phyloP scores from a whole-genome alignment of 2,113 vertebrate species.

The Pelusios castaneus region DNA sequence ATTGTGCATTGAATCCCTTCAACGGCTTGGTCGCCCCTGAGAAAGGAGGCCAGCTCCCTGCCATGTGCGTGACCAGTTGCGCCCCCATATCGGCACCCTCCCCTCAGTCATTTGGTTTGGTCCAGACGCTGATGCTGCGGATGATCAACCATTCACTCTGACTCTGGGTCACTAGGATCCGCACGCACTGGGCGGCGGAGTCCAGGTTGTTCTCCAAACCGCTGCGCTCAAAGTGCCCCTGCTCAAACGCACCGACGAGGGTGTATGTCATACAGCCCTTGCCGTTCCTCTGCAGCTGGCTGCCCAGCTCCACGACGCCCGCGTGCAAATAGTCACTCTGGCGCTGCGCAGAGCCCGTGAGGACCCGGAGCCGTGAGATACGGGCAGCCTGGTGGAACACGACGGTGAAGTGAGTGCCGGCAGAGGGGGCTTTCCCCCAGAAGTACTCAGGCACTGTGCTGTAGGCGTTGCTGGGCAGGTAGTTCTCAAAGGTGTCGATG shows the following conservation, averaged over 20 bases:
- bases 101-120: background rate
- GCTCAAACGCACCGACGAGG: constrained; percentile 73
- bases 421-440: constrained; percentile 74
- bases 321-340: constrained; percentile 60
- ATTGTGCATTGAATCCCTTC: background rate
- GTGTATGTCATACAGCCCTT: constrained; percentile 73
- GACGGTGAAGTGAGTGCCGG: constrained; percentile 76
- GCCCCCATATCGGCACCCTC: constrained; percentile 27
- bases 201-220: constrained; percentile 62
- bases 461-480: constrained; percentile 79
- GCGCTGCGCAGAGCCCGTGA: constrained; percentile 69
- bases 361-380: constrained; percentile 72
- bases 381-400: constrained; percentile 70
- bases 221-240: constrained; percentile 74
- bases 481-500: constrained; percentile 65
- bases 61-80: constrained; percentile 67
- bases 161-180: constrained; percentile 75
- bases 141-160: constrained; percentile 85
- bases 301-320: constrained; percentile 82
- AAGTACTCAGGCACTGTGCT: constrained; percentile 70
- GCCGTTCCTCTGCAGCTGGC: rapidly evolving
- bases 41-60: constrained; percentile 56
- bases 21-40: background rate
- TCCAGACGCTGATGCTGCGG: constrained; percentile 79
- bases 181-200: constrained; percentile 73